These are phyloP conservation scores for Siphamia tubifer DNA, from an alignment of 2,113 vertebrate species.

Conservation along the genomic window DNA sequence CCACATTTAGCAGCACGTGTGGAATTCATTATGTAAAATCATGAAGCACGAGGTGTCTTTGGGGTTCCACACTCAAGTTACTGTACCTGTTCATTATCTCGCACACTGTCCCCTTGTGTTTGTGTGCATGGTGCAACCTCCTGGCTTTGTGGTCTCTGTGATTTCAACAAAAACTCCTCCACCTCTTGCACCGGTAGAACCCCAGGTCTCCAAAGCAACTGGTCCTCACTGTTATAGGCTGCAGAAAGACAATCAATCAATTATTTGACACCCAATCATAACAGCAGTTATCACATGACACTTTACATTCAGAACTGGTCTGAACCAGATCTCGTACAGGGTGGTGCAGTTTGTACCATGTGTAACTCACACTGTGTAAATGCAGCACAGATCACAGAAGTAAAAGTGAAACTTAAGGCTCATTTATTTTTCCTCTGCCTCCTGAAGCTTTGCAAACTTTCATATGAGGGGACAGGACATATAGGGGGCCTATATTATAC, in stretches of 20 bases:
- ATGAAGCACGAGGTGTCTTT: neutral
- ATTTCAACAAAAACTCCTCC: conserved; percentile 87
- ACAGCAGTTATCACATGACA: too few relatives aligned
- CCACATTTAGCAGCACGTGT: neutral
- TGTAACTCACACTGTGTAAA: too few relatives aligned
- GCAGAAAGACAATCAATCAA: neutral
- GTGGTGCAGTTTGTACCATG: too few relatives aligned
- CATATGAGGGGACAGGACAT: too few relatives aligned
- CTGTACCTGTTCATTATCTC: conserved; percentile 92
- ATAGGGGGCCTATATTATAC: too few relatives aligned
- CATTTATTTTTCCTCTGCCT: too few relatives aligned
- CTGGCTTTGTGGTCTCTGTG: conserved; percentile 78
- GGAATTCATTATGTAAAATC: neutral
- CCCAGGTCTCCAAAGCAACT: conserved; percentile 91
- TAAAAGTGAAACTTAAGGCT: too few relatives aligned
- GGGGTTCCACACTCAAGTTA: neutral
- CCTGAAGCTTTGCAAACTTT: too few relatives aligned
- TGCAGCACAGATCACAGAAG: too few relatives aligned
- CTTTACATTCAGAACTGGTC: too few relatives aligned
- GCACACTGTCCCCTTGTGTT: conserved; percentile 77
- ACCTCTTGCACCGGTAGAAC: conserved; percentile 85
- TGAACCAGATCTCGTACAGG: too few relatives aligned
- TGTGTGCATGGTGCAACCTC: conserved; percentile 64
- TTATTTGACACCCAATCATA: neutral
- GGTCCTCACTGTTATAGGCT: conserved; percentile 91